These are phyloP conservation scores for Lytechinus variegatus DNA, from an alignment of 35 echinoderm and acorn worm genomes.

Conservation along the genomic window DNA sequence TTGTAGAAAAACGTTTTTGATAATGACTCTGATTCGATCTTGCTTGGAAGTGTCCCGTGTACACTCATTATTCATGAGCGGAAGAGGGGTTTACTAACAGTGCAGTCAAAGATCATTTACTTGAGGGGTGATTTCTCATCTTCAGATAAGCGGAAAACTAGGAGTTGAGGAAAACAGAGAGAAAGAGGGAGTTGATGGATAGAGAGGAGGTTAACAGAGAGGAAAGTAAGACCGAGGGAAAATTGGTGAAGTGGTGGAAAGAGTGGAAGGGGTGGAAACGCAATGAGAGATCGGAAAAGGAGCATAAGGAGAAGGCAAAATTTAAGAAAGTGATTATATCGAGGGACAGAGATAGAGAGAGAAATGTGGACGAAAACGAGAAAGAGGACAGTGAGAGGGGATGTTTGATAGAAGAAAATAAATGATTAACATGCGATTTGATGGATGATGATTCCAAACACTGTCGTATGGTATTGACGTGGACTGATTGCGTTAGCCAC, in stretches of 20 bases:
- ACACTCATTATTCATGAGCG: conserved; percentile 10
- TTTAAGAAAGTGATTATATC: background rate
- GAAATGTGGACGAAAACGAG: background rate
- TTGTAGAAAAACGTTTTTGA: background rate
- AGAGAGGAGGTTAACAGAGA: background rate
- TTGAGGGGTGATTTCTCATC: conserved; percentile 24
- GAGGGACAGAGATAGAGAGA: background rate
- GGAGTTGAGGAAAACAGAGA: background rate
- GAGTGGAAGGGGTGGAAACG: background rate
- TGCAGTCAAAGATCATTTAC: conserved; percentile 35
- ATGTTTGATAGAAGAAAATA: background rate
- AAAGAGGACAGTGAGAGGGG: background rate
- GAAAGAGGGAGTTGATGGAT: background rate
- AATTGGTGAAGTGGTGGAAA: background rate
- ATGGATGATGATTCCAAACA: conserved; percentile 42
- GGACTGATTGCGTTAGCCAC: conserved; percentile 17
- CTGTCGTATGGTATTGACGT: conserved; percentile 17
- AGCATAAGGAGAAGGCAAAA: background rate
- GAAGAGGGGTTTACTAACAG: conserved; percentile 31
- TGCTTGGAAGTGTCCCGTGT: background rate
- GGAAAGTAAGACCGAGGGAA: background rate
- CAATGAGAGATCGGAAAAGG: no score
- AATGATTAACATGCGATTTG: conserved; percentile 45
- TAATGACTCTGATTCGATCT: background rate
- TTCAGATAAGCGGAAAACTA: conserved; percentile 3